Evolutionary conservation across 2,113 vertebrate genomes (phyloP), one percentile per base, ranked within the genome.

Genomic region (Psilopogon haemacephalus): DNA sequence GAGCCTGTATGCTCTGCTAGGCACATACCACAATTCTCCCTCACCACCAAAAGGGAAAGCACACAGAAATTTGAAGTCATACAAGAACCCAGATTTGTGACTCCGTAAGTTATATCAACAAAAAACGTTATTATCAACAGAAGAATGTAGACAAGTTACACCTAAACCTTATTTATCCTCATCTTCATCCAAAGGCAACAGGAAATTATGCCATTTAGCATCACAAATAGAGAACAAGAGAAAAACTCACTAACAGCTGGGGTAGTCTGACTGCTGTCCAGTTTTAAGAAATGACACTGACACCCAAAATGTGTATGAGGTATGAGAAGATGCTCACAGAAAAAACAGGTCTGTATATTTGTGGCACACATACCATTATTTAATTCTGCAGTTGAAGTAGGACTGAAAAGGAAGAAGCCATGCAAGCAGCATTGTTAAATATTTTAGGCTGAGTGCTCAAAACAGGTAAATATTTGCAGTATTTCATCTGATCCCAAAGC

Each of bases 191-290:
- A 77, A 86, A 90, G n/a, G 27, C 84, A 81, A 72, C 59, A 86
- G 9, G 12, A 79, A 80, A 54, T 50, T 2, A 50, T 16, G 55
- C 15, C 42, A 46, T 16, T 72, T 38, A 88, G 30, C n/a, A 76
- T 14, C 26, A 69, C 5, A 5, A 91, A 79, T 28, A 12, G 27
- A 88, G 85, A 90, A 38, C 4, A 60, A 55, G 13, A 26, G 7
- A 1, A 10, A 86, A 42, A 69, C 17, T 0, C 19, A 71, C 20
- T 9, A 77, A 19, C 1, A 12, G 44, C 42, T 9, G 19, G n/a
- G 69, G 15, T 4, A 28, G 9, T 38, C 33, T 21, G 23, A 64
- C 7, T 19, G 15, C 21, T 85, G 27, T 64, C 35, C 38, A 58
- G 44, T 8, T 83, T 10, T 15, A n/a, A 60, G n/a, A 17, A 50